Conservation (phyloP, 2,797 vertebrate genomes). For the Mionectes olivaceus region DNA sequence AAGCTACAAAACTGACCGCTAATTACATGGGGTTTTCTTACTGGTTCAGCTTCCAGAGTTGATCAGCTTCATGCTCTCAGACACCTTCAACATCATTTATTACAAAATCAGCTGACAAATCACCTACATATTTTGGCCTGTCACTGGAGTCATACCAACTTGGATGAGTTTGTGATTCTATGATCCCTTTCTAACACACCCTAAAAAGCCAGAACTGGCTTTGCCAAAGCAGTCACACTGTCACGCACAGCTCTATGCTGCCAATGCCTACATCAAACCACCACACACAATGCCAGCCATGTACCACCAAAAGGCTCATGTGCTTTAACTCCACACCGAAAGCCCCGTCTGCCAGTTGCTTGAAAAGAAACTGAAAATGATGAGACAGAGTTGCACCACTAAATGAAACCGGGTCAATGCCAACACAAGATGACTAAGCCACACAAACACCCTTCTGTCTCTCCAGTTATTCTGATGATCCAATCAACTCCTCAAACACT, state of each 20-base stretch:
- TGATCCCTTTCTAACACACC: background rate
- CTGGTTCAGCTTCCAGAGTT: background rate
- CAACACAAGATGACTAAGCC: constrained; percentile 19
- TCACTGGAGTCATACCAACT: background rate
- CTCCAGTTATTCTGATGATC: background rate
- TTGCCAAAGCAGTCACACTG: background rate
- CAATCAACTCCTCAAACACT: background rate
- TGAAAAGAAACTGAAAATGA: constrained; percentile 52
- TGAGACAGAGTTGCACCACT: background rate
- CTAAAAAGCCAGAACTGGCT: background rate
- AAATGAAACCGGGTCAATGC: constrained; percentile 29
- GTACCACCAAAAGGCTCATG: background rate
- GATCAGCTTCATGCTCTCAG: background rate
- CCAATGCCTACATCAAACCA: background rate
- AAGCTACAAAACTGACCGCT: background rate
- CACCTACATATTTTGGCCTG: background rate
- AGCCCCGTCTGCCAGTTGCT: background rate
- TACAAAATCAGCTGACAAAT: background rate
- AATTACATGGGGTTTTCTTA: background rate
- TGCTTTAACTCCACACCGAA: background rate
- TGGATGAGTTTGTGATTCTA: background rate
- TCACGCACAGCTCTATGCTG: background rate
- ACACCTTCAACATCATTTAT: background rate
- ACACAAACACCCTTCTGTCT: background rate
- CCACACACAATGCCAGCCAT: background rate